These are phyloP conservation scores for Cettia cetti DNA, from an alignment of 2,113 vertebrate genomes.

Conservation along the genomic window DNA sequence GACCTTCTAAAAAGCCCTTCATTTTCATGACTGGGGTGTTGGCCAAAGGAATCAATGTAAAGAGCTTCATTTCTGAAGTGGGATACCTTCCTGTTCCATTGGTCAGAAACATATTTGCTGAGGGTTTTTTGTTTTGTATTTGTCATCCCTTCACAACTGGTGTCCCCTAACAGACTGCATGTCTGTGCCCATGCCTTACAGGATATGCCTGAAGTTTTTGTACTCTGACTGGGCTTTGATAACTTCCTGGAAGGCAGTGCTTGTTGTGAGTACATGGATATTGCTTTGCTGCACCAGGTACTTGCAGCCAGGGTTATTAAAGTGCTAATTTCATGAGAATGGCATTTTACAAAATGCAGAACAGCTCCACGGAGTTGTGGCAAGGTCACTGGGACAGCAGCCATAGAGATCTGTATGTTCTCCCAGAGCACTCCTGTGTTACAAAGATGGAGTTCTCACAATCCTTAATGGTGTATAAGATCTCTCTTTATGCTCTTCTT, in stretches of 20 bases:
- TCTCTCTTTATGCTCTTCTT: neutral
- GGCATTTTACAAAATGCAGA: neutral
- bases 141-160: neutral
- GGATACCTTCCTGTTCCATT: neutral
- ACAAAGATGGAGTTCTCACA: neutral
- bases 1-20: neutral
- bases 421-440: neutral
- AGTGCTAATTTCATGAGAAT: constrained; percentile 28
- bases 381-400: constrained; percentile 28
- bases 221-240: neutral
- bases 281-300: neutral
- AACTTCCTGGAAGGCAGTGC: neutral
- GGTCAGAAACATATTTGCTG: neutral
- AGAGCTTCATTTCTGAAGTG: neutral
- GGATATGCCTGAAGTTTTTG: neutral
- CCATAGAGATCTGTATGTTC: neutral
- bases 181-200: neutral
- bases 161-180: neutral
- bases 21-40: neutral
- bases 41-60: neutral
- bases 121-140: neutral
- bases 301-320: constrained; percentile 4
- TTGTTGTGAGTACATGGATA: neutral
- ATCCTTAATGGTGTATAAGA: neutral
- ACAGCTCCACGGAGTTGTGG: neutral